Percentiles rank a stretch among this genome's conserved stretches.
These are phyloP conservation scores for Euclidia mi DNA, from an alignment of 2,888 invertebrate genomes.

Conservation along the genomic window DNA sequence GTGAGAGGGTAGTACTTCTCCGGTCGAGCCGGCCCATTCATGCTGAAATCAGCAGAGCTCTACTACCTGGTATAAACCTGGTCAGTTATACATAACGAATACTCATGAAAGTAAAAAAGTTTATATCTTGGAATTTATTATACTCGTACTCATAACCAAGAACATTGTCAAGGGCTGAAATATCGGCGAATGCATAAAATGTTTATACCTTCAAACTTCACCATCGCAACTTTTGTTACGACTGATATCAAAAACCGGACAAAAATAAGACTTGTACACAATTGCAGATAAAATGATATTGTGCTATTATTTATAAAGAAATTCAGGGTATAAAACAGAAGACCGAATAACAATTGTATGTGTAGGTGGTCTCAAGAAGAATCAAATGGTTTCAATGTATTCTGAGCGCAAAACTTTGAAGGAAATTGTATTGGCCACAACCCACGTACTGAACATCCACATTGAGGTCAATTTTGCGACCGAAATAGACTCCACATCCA, in stretches of 20 bases:
- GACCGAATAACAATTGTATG: conserved; percentile 20
- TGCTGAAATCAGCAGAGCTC: too few relatives aligned
- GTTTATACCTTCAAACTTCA: conserved; percentile 43
- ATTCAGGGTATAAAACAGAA: conserved; percentile 1
- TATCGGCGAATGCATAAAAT: conserved; percentile 41
- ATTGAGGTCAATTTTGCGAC: conserved; percentile 42
- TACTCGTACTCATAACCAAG: conserved; percentile 30
- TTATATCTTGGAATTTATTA: conserved; percentile 34
- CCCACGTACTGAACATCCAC: conserved; percentile 70
- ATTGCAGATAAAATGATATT: not conserved
- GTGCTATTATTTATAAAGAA: conserved; percentile 2
- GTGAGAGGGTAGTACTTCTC: too few relatives aligned
- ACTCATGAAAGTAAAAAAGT: conserved; percentile 35
- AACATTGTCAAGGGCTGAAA: conserved; percentile 34
- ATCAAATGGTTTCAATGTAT: conserved; percentile 63
- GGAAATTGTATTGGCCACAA: conserved; percentile 85
- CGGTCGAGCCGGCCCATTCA: too few relatives aligned
- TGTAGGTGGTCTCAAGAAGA: conserved; percentile 39
- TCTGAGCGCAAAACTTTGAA: conserved; percentile 77
- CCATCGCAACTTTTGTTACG: conserved; percentile 42
- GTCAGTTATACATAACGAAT: conserved; percentile 8
- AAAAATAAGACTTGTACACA: conserved; percentile 30
- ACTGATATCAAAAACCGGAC: conserved; percentile 39
- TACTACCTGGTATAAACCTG: too few relatives aligned
- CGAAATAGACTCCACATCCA: conserved; percentile 40